Evolutionary conservation across 2,113 vertebrate genomes (phyloP), one percentile per base, ranked within the genome.

Genomic region (Zeus faber): DNA sequence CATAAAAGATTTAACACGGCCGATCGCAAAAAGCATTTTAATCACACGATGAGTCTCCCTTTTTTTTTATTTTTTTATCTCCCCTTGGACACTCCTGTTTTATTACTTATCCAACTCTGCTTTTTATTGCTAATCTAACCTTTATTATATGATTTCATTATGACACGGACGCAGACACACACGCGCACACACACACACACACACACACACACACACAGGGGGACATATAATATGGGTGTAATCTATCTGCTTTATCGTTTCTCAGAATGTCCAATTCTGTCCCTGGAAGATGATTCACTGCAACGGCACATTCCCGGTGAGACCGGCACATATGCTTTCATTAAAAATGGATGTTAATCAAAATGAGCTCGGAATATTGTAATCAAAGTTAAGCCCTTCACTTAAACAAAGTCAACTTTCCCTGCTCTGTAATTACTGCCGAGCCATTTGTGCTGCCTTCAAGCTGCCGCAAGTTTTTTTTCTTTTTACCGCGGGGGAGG

Each of bases 271-370:
- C 72, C 68, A 26, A 40, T 63, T 74, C 53, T 50, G 57, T 43
- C 55, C 70, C 54, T 58, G 52, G 72, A 44, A 70, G 77, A 81
- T 43, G 35, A 55, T 58, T 65, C 50, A 16, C 56, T 20, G 53
- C 58, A 16, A 37, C 44, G 31, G 49, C 65, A 21, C 48, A 53
- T 77, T 71, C 54, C 61, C 31, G 46, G 27, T 46, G 56, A 65
- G 67, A 55, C 35, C 22, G 39, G 56, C 11, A 61, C 62, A 62
- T 58, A 72, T 52, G 71, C 44, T 59, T 70, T 66, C 62, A 84
- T 83, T 79, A 82, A 76, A 71, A 74, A 74, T 76, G 53, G 57
- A 83, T 82, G 63, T 20, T 54, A 53, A 71, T 73, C 49, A 62
- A 67, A 74, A 79, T 48, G 50, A 69, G 62, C 63, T 25, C 18